phyloP scores from a whole-genome alignment of 1,140 invertebrate species.

The Mizuhopecten yessoensis region DNA sequence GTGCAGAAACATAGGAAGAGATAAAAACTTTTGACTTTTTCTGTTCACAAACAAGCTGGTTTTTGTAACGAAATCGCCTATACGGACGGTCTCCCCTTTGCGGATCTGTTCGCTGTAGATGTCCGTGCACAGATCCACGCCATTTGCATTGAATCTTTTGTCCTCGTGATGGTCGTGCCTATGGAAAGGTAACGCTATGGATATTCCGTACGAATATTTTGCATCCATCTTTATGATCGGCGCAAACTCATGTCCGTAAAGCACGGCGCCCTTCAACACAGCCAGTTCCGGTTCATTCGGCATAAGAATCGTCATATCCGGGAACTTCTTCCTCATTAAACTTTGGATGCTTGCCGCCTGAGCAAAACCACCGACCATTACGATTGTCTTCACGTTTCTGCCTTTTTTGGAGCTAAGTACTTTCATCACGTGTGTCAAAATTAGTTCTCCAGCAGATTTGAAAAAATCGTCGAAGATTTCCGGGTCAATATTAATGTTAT shows the following conservation, averaged over 20 bases:
- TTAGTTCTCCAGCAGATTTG: slow-evolving; percentile 52
- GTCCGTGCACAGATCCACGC: slow-evolving; percentile 52
- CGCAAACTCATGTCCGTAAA: slow-evolving; percentile 56
- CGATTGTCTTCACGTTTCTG: slow-evolving; percentile 55
- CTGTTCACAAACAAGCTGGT: slow-evolving; percentile 52
- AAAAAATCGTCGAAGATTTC: slow-evolving; percentile 60
- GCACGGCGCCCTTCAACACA: slow-evolving; percentile 62
- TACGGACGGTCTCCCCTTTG: slow-evolving; percentile 49
- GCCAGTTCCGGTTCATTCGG: slow-evolving; percentile 60
- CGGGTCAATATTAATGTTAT: slow-evolving; percentile 58
- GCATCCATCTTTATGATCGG: slow-evolving; percentile 58
- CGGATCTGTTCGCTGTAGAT: slow-evolving; percentile 57
- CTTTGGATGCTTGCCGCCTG: slow-evolving; percentile 53
- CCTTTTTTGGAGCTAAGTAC: slow-evolving; percentile 49
- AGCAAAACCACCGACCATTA: slow-evolving; percentile 63
- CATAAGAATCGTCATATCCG: slow-evolving; percentile 62
- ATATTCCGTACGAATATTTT: slow-evolving; percentile 59
- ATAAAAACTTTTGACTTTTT: slow-evolving; percentile 54
- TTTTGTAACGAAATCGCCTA: slow-evolving; percentile 55
- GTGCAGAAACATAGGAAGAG: slow-evolving; percentile 58
- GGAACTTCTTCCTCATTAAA: slow-evolving; percentile 60
- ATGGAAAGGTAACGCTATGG: slow-evolving; percentile 58
- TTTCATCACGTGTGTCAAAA: slow-evolving; percentile 54
- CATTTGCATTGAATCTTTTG: slow-evolving; percentile 57
- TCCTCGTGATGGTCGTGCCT: slow-evolving; percentile 54